Evolutionary conservation across 2,113 vertebrate species (phyloP).

Genomic region (Dendrocopos noguchii): DNA sequence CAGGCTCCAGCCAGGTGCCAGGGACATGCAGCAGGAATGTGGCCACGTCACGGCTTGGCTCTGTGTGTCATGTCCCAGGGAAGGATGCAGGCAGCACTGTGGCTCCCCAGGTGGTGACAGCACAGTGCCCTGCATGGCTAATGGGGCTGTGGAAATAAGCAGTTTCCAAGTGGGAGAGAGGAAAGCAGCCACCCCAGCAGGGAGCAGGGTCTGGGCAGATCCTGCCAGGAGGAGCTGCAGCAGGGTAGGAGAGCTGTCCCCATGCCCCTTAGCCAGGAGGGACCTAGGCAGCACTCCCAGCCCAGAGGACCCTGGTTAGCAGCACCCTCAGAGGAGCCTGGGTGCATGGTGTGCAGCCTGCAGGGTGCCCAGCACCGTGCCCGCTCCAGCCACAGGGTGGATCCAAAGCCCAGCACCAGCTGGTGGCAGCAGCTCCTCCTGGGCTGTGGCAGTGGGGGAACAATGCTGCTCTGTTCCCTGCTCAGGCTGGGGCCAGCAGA

Average conservation of each 20-base stretch:
- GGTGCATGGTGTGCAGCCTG: neutral
- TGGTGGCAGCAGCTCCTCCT: rapidly evolving
- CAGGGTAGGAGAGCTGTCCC: neutral
- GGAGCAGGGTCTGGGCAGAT: neutral
- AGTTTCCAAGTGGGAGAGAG: neutral
- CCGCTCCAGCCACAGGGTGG: neutral
- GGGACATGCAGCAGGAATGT: neutral
- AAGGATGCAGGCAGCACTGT: rapidly evolving
- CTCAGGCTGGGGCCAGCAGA: neutral
- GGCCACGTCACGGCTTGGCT: neutral
- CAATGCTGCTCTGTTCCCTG: neutral
- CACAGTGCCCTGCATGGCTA: neutral
- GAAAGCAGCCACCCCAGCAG: neutral
- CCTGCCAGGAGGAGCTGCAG: neutral
- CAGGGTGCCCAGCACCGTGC: neutral
- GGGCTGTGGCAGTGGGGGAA: neutral
- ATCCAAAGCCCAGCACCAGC: neutral
- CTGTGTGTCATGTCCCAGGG: neutral
- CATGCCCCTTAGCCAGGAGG: rapidly evolving
- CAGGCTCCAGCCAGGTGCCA: neutral
- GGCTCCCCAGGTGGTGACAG: neutral
- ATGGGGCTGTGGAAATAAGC: neutral
- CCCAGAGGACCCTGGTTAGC: neutral
- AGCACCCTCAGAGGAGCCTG: neutral
- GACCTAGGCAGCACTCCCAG: neutral